These are phyloP conservation scores for Halotydeus destructor DNA, from an alignment of 1,140 invertebrate species.

Conservation along the genomic window DNA sequence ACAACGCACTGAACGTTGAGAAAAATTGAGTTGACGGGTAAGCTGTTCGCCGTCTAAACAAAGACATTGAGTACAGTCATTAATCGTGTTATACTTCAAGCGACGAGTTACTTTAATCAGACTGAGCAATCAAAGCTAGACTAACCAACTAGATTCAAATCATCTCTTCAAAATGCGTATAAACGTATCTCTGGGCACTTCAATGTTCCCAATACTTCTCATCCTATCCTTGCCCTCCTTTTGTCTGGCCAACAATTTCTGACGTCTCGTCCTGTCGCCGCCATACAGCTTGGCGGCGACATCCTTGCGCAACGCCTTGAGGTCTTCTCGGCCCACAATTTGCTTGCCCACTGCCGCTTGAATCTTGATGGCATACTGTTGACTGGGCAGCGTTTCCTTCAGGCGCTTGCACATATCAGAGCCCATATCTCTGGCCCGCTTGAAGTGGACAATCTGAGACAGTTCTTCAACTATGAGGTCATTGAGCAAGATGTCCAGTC, in stretches of 20 bases:
- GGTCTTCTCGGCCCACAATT: slow-evolving; percentile 60
- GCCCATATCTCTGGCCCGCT: slow-evolving; percentile 41
- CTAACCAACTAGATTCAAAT: no score
- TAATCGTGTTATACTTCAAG: no score
- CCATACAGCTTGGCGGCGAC: slow-evolving; percentile 86
- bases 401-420: slow-evolving; percentile 49
- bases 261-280: slow-evolving; percentile 67
- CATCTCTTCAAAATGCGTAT: slow-evolving; percentile 70
- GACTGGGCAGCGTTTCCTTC: slow-evolving; percentile 67
- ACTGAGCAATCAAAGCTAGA: no score
- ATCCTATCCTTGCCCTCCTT: slow-evolving; percentile 80
- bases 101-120: slow-evolving; percentile 10
- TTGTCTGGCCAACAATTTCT: slow-evolving; percentile 71
- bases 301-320: slow-evolving; percentile 73
- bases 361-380: slow-evolving; percentile 62
- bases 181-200: slow-evolving; percentile 76
- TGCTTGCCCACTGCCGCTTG: slow-evolving; percentile 64
- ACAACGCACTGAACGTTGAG: no score
- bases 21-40: no score
- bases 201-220: slow-evolving; percentile 69
- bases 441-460: slow-evolving; percentile 51
- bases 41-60: no score
- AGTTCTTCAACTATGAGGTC: slow-evolving; percentile 63
- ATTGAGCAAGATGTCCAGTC: slow-evolving; percentile 61
- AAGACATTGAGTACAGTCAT: no score